Evolutionary conservation across 2,888 invertebrate genomes (phyloP).

Genomic region (Strigamia maritima): DNA sequence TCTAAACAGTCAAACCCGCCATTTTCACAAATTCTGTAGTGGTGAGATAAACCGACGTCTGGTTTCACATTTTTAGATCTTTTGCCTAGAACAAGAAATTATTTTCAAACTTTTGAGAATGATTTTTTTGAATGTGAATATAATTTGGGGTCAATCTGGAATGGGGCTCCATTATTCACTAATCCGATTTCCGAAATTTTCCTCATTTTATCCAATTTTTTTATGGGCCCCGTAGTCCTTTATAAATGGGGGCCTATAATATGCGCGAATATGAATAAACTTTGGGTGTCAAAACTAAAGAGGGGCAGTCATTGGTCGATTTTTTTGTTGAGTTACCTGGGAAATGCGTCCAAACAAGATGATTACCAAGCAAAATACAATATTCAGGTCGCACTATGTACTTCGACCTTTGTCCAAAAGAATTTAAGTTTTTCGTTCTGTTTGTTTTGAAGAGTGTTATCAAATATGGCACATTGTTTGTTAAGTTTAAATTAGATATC

Average conservation of each 20-base stretch:
- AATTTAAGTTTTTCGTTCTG: slow-evolving; percentile 45
- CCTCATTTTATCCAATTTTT: too few species aligned
- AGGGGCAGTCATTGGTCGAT: too few species aligned
- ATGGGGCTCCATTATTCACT: too few species aligned
- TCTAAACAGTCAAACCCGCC: slow-evolving; percentile 48
- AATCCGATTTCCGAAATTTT: too few species aligned
- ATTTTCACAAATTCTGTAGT: slow-evolving; percentile 49
- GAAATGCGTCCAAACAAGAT: slow-evolving; percentile 47
- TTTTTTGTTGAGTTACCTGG: not conserved
- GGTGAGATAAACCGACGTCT: slow-evolving; percentile 46
- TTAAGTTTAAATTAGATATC: slow-evolving; percentile 47
- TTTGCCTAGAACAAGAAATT: slow-evolving; percentile 40
- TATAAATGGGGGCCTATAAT: too few species aligned
- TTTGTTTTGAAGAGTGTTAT: slow-evolving; percentile 47
- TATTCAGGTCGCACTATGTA: slow-evolving; percentile 49
- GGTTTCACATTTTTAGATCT: slow-evolving; percentile 42
- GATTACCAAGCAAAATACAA: slow-evolving; percentile 50
- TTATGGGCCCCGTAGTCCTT: too few species aligned
- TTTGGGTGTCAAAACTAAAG: too few species aligned
- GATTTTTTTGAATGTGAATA: too few species aligned
- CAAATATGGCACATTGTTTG: slow-evolving; percentile 45
- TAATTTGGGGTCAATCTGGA: too few species aligned
- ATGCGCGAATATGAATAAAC: too few species aligned
- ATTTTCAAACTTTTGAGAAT: not conserved
- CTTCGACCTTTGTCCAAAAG: slow-evolving; percentile 55